Percentiles rank a stretch among this genome's conserved stretches.
Conservation (phyloP, 2,888 invertebrate species). For the Meiosimyza decipiens region DNA sequence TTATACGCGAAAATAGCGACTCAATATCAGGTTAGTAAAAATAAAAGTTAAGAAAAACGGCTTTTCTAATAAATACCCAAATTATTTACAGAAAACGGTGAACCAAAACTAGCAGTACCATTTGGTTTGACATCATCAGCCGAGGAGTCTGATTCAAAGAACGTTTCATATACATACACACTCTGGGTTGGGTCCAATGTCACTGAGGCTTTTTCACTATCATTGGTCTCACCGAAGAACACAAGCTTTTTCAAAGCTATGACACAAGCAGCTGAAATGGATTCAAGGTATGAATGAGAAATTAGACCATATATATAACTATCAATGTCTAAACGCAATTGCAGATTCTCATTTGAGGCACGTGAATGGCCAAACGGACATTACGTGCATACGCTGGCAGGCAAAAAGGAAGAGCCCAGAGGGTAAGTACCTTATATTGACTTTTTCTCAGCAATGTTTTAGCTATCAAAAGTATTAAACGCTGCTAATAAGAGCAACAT, state of each 20-base stretch:
- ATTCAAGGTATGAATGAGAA: conserved; percentile 68
- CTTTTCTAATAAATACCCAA: conserved; percentile 4
- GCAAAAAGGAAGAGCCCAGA: conserved; percentile 66
- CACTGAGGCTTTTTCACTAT: conserved; percentile 82
- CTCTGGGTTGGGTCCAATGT: conserved; percentile 90
- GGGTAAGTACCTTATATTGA: conserved; percentile 54
- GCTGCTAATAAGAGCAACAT: no score
- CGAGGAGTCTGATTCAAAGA: conserved; percentile 67
- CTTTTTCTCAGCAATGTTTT: not conserved
- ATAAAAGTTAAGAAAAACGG: not conserved
- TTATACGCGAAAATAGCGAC: conserved; percentile 66
- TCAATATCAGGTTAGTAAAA: conserved; percentile 59
- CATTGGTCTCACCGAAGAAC: conserved; percentile 79
- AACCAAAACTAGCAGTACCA: conserved; percentile 65
- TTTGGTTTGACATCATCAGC: conserved; percentile 65
- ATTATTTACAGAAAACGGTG: conserved; percentile 62
- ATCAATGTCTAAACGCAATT: conserved; percentile 45
- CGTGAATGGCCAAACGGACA: conserved; percentile 94
- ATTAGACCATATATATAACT: not conserved
- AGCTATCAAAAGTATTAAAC: no score
- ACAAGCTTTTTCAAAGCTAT: conserved; percentile 79
- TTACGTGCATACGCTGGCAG: conserved; percentile 85
- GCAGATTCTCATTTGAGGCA: conserved; percentile 78
- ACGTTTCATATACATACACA: conserved; percentile 85
- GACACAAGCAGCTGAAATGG: conserved; percentile 85